A percentile compares a stretch with the other conserved stretches of the same genome.
Evolutionary conservation across 1,140 invertebrate genomes (phyloP).

Genomic region (Lutraria rhynchaena): DNA sequence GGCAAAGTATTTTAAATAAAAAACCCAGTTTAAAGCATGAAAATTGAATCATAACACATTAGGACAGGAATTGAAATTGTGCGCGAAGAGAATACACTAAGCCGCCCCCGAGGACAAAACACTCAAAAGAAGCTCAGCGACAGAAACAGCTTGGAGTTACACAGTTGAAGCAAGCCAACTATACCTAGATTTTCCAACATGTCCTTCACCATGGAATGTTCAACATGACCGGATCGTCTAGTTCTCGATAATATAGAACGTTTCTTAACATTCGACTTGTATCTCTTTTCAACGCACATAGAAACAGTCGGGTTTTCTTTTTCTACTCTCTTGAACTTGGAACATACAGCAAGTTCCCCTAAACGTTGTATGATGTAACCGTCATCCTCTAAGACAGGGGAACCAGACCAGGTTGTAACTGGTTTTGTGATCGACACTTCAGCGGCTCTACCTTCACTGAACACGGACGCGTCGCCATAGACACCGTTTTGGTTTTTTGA

Average conservation of each 20-base stretch:
- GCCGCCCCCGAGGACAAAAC: no score
- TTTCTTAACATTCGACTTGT: background rate
- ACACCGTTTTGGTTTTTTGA: constrained; percentile 25
- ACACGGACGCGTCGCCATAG: constrained; percentile 23
- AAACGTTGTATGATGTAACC: background rate
- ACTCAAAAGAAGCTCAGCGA: no score
- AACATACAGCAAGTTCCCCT: constrained; percentile 29
- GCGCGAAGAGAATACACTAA: no score
- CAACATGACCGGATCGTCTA: constrained; percentile 31
- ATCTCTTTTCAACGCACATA: constrained; percentile 8
- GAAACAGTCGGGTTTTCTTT: background rate
- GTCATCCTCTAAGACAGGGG: background rate
- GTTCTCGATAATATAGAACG: constrained; percentile 30
- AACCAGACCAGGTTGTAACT: background rate
- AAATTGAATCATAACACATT: no score
- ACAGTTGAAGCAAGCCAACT: no score
- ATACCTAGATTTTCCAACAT: constrained; percentile 34
- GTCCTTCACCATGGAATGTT: constrained; percentile 30
- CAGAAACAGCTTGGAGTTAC: no score
- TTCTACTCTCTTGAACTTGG: constrained; percentile 26
- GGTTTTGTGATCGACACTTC: constrained; percentile 8
- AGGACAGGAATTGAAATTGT: no score
- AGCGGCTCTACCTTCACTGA: constrained; percentile 24
- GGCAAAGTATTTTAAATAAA: no score
- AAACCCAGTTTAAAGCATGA: no score